A percentile compares a stretch with the other conserved stretches of the same genome.
These are phyloP conservation scores for Thamnophis elegans DNA, from an alignment of 2,797 vertebrate species.

Conservation along the genomic window DNA sequence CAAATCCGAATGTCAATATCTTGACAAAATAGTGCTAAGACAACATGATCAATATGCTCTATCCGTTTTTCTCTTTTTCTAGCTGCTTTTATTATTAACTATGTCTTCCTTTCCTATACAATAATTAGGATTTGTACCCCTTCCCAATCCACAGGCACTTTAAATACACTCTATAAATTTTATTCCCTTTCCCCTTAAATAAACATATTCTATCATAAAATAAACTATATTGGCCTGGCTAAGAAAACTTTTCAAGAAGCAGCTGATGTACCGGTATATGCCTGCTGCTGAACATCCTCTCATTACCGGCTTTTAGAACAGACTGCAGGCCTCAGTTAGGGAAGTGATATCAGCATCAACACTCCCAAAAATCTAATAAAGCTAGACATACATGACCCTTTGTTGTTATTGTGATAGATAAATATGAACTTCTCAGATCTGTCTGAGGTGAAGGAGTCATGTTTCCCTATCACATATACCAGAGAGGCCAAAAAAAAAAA, in stretches of 20 bases:
- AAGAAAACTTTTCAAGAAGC: background rate
- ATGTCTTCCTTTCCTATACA: conserved; percentile 30
- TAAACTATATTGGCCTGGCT: conserved; percentile 17
- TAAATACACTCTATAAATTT: conserved; percentile 50
- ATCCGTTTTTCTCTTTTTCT: conserved; percentile 28
- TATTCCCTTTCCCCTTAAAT: conserved; percentile 46
- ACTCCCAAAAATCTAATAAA: background rate
- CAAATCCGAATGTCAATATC: conserved; percentile 54
- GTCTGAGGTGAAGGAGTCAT: background rate
- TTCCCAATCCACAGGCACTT: conserved; percentile 70
- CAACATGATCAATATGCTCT: conserved; percentile 27
- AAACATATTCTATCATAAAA: conserved; percentile 49
- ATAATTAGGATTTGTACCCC: conserved; percentile 38
- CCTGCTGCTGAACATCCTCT: background rate
- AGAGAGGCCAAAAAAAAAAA: background rate
- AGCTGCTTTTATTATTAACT: conserved; percentile 13
- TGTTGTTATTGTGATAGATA: background rate
- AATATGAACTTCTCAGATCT: background rate
- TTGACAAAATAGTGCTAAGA: conserved; percentile 44
- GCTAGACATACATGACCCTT: background rate
- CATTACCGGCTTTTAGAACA: background rate
- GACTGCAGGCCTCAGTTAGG: background rate
- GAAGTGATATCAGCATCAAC: background rate
- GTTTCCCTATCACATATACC: too few species aligned
- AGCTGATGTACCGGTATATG: too few species aligned